Conservation (phyloP, 2,113 vertebrate genomes). For the Nothobranchius furzeri region DNA sequence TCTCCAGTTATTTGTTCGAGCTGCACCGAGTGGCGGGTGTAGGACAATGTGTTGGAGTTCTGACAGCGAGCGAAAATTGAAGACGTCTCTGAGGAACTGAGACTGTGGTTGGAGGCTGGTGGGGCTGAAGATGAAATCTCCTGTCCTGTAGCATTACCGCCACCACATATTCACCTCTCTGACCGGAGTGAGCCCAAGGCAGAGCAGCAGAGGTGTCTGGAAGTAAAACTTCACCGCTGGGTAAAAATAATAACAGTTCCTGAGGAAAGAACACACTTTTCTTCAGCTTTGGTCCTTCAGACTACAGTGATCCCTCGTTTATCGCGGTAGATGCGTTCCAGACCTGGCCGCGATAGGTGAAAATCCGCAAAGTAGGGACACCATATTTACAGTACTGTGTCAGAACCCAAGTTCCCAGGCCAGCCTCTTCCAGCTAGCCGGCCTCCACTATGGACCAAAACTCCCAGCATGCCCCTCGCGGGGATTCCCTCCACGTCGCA, state of each 20-base stretch:
- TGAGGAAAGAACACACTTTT: too few relatives aligned
- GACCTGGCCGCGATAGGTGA: too few relatives aligned
- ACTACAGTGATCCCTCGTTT: too few relatives aligned
- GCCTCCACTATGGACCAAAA: too few relatives aligned
- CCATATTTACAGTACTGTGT: too few relatives aligned
- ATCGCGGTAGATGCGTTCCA: too few relatives aligned
- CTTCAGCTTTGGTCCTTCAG: too few relatives aligned
- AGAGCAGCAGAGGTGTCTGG: conserved; percentile 9
- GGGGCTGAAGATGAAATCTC: conserved; percentile 54
- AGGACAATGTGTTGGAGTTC: conserved; percentile 66
- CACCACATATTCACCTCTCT: conserved; percentile 47
- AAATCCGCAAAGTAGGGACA: too few relatives aligned
- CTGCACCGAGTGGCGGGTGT: conserved; percentile 46
- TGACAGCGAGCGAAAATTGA: conserved; percentile 60
- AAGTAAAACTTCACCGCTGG: conserved; percentile 2
- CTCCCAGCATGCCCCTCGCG: too few relatives aligned
- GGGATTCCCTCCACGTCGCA: too few relatives aligned
- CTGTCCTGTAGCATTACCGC: conserved; percentile 42
- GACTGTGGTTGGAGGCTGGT: conserved; percentile 34
- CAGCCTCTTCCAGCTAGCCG: too few relatives aligned
- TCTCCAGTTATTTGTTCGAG: conserved; percentile 67
- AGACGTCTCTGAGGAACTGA: conserved; percentile 45
- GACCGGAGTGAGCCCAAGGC: conserved; percentile 8
- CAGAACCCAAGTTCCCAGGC: too few relatives aligned
- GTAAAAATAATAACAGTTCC: conserved; percentile 1